A percentile compares a stretch with the other conserved stretches of the same genome.
Evolutionary conservation across 1,140 invertebrate species (phyloP).

Genomic region (Hycleus phaleratus): DNA sequence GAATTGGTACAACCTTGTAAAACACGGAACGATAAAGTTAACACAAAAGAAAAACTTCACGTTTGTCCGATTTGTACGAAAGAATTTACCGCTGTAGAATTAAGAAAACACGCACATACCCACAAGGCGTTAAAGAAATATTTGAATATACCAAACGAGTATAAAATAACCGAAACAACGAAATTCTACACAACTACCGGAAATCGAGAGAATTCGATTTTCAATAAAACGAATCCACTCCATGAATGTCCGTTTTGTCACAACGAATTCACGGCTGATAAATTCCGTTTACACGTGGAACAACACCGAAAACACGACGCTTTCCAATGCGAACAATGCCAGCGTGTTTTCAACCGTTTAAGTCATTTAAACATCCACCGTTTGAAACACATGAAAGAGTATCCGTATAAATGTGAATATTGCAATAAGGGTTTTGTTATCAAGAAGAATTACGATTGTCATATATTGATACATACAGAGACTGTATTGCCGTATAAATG

Average conservation of each 20-base stretch:
- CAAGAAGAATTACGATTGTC: slow-evolving; percentile 26
- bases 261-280: slow-evolving; percentile 6
- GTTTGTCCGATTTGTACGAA: slow-evolving; percentile 24
- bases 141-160: slow-evolving; percentile 16
- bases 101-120: slow-evolving; percentile 18
- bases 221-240: slow-evolving; percentile 8
- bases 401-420: slow-evolving; percentile 24
- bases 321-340: slow-evolving; percentile 23
- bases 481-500: slow-evolving; percentile 22
- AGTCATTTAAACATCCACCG: slow-evolving; percentile 25
- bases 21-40: not conserved
- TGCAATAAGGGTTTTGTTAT: slow-evolving; percentile 27
- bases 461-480: slow-evolving; percentile 22
- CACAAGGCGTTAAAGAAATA: slow-evolving; percentile 26
- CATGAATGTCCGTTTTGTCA: slow-evolving; percentile 21
- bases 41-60: slow-evolving; percentile 1
- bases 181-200: slow-evolving; percentile 6
- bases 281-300: slow-evolving; percentile 20
- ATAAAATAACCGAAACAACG: slow-evolving; percentile 13
- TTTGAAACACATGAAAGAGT: slow-evolving; percentile 25
- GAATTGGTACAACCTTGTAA: no score
- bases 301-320: slow-evolving; percentile 18
- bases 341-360: slow-evolving; percentile 21
- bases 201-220: not conserved
- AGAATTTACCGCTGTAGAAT: slow-evolving; percentile 19